These are phyloP conservation scores for Harpagifer antarcticus DNA, from an alignment of 2,797 vertebrate species.

Conservation along the genomic window DNA sequence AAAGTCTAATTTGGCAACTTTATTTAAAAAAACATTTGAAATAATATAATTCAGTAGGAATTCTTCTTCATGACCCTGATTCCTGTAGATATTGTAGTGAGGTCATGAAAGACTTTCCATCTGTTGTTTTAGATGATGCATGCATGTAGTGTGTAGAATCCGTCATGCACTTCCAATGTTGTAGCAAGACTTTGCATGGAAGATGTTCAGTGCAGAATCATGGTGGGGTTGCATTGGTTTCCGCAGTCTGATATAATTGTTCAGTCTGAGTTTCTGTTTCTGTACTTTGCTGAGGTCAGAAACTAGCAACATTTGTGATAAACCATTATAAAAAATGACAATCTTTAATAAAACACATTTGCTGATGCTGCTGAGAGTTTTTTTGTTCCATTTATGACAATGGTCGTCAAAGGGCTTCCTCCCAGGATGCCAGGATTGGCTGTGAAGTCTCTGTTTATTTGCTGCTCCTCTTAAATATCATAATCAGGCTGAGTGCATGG, in stretches of 20 bases:
- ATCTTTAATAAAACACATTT: constrained; percentile 33
- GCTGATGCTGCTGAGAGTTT: constrained; percentile 29
- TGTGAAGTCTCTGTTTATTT: constrained; percentile 80
- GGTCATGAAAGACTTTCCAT: no score
- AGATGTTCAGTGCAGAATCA: background rate
- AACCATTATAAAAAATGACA: constrained; percentile 12
- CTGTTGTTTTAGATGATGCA: no score
- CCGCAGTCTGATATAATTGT: background rate
- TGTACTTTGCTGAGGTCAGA: background rate
- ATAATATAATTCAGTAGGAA: no score
- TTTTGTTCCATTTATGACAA: constrained; percentile 39
- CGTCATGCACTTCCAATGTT: background rate
- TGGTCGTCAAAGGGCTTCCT: constrained; percentile 41
- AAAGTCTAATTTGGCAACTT: no score
- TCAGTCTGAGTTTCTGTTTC: background rate
- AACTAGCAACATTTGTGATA: background rate
- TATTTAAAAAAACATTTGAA: no score
- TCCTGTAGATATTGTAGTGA: no score
- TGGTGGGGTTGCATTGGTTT: background rate
- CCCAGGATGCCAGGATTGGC: constrained; percentile 54
- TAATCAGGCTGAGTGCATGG: constrained; percentile 81
- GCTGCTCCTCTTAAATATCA: constrained; percentile 79
- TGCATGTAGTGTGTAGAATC: background rate
- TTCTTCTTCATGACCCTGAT: no score
- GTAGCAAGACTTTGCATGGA: background rate